Evolutionary conservation across 2,888 invertebrate species (phyloP).

Genomic region (Xiphydria camelus): DNA sequence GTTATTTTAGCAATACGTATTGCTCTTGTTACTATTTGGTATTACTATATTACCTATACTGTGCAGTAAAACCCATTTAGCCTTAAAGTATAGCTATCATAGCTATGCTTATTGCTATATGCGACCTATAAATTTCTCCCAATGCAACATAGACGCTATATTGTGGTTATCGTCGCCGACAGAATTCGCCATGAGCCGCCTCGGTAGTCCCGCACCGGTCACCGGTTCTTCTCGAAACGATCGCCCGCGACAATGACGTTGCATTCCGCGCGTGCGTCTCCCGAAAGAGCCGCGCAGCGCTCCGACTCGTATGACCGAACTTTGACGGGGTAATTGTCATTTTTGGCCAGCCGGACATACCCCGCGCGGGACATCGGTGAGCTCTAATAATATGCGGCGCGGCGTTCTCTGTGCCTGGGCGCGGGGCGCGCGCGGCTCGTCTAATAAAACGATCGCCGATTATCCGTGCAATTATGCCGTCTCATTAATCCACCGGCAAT

Average conservation of each 20-base stretch:
- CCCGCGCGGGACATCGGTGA: constrained; percentile 29
- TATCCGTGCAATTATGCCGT: constrained; percentile 57
- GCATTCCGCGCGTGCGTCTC: constrained; percentile 29
- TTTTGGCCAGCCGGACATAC: constrained; percentile 50
- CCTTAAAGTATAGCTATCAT: too few species aligned
- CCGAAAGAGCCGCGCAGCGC: neutral
- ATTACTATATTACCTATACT: too few species aligned
- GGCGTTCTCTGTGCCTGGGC: constrained; percentile 1
- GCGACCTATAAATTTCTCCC: too few species aligned
- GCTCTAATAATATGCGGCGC: constrained; percentile 50
- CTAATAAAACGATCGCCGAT: constrained; percentile 55
- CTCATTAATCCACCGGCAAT: constrained; percentile 56
- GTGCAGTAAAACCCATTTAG: too few species aligned
- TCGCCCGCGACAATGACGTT: constrained; percentile 28
- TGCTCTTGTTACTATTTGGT: too few species aligned
- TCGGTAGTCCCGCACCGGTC: too few species aligned
- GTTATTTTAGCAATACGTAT: too few species aligned
- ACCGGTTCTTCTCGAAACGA: neutral
- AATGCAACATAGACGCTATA: too few species aligned
- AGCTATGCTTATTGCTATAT: too few species aligned
- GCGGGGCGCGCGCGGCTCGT: constrained; percentile 6
- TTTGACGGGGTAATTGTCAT: constrained; percentile 54
- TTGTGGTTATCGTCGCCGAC: too few species aligned
- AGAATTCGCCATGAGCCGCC: too few species aligned
- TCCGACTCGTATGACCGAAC: too few species aligned